Base-by-base conservation (phyloP, 53 echinoderm and acorn worm genomes). In the Antedon mediterranea region DNA sequence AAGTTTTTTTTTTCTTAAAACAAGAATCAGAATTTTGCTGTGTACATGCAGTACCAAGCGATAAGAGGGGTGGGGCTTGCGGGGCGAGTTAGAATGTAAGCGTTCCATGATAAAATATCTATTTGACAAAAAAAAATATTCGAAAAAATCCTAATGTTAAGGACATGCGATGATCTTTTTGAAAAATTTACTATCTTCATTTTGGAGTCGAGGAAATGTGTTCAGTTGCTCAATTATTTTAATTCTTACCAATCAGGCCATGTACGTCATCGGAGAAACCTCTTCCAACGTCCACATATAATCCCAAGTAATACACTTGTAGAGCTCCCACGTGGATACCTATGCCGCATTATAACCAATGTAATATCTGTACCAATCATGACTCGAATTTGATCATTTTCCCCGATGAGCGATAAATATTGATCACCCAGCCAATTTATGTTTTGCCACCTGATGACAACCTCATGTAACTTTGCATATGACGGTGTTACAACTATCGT, bases 251-350 rank as follows among this genome's bases (percentile, higher is more conserved):
- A 26, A 93, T 80, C 9, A 93, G 74, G 5, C 93, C 93, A 76
- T 93, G 93, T 4, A 90, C 85, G 37, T 85, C 41, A 13, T 85
- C 71, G 7, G 93, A 93, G 29, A 93, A 83, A 0, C 93, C 89
- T 31, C 71, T 72, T 28, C 81, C 87, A 8, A 87, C 41, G 13
- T 79, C 79, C 23, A 93, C 34, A 76, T 87, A 93, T 42, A 93
- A 75, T 26, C 89, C 93, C 57, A 93, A 75, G 75, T 87, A 81
- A 20, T 84, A 81, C 0, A 83, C 79, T 29, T 23, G 76, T 43
- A 32, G 28, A 43, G 28, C 43, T 73, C 43, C 77, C 43, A n/a
- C 77, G 33, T 32, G 5, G 29, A 23, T 81, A 73, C 32, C 32
- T 57, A 34, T 86, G 86, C 14, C 71, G 70, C 77, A 79, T 43